phyloP scores from a whole-genome alignment of 1,140 invertebrate species.

The Semibalanus balanoides region DNA sequence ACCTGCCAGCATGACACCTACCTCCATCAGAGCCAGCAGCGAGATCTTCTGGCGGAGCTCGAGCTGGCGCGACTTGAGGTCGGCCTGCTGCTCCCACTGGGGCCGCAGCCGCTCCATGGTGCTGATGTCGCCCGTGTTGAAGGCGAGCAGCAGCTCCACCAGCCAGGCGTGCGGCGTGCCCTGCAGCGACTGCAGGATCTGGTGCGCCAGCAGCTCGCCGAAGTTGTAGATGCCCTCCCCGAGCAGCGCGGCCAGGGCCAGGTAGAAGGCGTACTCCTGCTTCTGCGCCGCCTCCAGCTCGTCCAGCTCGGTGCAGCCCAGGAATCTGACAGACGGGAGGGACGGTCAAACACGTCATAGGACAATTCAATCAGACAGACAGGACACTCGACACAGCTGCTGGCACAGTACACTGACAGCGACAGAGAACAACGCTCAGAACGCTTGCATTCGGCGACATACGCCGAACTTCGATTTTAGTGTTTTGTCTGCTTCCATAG shows the following conservation, averaged over 20 bases:
- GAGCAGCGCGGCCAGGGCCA: conserved; percentile 82
- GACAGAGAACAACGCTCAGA: too few relatives aligned
- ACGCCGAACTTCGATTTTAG: too few relatives aligned
- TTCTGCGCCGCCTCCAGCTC: conserved; percentile 49
- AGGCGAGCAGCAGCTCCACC: conserved; percentile 73
- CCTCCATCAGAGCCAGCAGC: conserved; percentile 91
- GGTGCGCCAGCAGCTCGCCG: conserved; percentile 89
- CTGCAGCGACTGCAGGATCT: conserved; percentile 72
- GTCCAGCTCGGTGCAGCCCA: conserved; percentile 77
- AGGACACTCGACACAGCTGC: too few relatives aligned
- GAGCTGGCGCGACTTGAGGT: conserved; percentile 69
- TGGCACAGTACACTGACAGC: too few relatives aligned
- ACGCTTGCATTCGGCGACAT: too few relatives aligned
- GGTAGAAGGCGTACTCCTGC: conserved; percentile 70
- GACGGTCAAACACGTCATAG: too few relatives aligned
- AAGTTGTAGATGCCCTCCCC: conserved; percentile 96
- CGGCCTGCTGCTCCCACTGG: conserved; percentile 66
- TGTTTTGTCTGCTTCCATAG: too few relatives aligned
- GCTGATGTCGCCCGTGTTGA: conserved; percentile 78
- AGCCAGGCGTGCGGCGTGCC: conserved; percentile 76
- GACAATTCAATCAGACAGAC: too few relatives aligned
- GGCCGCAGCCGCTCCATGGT: conserved; percentile 69
- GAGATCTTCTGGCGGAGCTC: conserved; percentile 84
- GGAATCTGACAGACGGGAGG: conserved; percentile 39
- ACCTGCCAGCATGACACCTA: too few relatives aligned